phyloP scores from a whole-genome alignment of 2,888 invertebrate species.

The Empis livida region DNA sequence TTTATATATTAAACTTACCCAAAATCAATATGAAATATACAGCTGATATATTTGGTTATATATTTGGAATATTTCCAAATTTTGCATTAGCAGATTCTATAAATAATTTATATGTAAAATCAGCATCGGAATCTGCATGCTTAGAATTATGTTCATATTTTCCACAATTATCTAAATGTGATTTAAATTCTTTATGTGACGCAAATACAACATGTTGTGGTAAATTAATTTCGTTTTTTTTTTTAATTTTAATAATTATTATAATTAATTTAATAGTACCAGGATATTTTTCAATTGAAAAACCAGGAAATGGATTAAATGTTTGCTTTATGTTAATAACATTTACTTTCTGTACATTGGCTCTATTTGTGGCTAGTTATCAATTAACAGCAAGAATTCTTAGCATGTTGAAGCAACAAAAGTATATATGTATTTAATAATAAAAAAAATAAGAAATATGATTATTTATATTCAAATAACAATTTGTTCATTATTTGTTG shows the following conservation, averaged over 20 bases:
- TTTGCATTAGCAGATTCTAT: conserved; percentile 44
- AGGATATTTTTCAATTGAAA: too few relatives aligned
- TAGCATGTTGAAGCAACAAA: neutral
- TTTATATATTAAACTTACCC: conserved; percentile 17
- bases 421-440: too few relatives aligned
- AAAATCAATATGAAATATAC: conserved; percentile 43
- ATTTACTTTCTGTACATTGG: too few relatives aligned
- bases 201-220: conserved; percentile 12
- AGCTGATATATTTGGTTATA: conserved; percentile 46
- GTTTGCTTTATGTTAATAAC: too few relatives aligned
- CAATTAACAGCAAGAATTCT: too few relatives aligned
- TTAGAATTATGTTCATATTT: neutral
- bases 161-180: neutral
- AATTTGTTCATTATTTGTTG: too few relatives aligned
- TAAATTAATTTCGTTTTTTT: conserved; percentile 32
- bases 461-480: neutral
- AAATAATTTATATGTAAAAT: conserved; percentile 27
- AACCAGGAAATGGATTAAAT: too few relatives aligned
- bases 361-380: too few relatives aligned
- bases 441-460: neutral
- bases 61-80: conserved; percentile 60
- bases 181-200: neutral
- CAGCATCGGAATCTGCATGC: conserved; percentile 13
- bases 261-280: too few relatives aligned
- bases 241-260: too few relatives aligned